These are phyloP conservation scores for Hyppa rectilinea DNA, from an alignment of 2,888 invertebrate species.

Conservation along the genomic window DNA sequence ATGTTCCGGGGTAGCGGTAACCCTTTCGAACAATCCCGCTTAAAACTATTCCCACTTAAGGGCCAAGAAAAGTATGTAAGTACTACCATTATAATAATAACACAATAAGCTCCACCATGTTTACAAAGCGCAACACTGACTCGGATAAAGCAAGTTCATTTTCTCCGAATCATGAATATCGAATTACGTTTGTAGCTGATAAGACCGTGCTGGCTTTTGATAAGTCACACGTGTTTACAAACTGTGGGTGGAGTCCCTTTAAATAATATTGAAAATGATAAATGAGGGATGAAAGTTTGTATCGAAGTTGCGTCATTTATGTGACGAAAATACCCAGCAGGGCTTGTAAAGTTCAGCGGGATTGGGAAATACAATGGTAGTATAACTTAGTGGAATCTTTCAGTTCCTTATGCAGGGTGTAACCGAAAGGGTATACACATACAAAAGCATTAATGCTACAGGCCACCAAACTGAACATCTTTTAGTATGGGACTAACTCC, in stretches of 20 bases:
- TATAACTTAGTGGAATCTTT: no score
- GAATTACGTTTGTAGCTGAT: slow-evolving; percentile 50
- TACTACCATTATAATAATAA: slow-evolving; percentile 29
- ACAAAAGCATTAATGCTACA: no score
- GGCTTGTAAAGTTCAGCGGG: no score
- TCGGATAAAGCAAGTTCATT: neutral
- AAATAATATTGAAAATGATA: neutral
- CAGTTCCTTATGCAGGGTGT: no score
- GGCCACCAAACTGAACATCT: no score
- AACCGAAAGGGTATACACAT: no score
- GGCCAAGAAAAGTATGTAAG: slow-evolving; percentile 13
- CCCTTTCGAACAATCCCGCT: no score
- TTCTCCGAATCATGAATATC: slow-evolving; percentile 45
- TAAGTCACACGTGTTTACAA: slow-evolving; percentile 22
- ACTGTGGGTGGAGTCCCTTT: neutral
- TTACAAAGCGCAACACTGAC: slow-evolving; percentile 28
- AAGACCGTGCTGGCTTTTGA: slow-evolving; percentile 22
- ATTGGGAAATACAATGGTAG: no score
- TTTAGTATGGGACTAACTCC: no score
- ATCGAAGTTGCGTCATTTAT: neutral
- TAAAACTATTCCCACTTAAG: no score
- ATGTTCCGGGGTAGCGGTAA: no score
- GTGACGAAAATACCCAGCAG: no score
- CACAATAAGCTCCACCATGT: slow-evolving; percentile 16
- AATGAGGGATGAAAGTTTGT: neutral